Evolutionary conservation across 2,888 invertebrate genomes (phyloP).

Genomic region (Hyposoter didymator): DNA sequence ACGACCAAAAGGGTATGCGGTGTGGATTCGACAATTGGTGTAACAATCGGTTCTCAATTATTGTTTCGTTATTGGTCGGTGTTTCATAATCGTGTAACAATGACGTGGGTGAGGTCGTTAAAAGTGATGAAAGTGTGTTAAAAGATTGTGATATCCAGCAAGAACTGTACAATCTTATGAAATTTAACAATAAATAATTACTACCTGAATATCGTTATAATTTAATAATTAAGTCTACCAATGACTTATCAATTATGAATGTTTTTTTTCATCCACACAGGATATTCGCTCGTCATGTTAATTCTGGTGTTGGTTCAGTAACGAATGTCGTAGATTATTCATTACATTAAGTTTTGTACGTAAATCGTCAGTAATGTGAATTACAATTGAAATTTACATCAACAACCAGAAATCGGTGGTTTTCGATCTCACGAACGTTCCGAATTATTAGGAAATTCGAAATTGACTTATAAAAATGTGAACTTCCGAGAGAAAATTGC

Average conservation of each 20-base stretch:
- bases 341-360: background rate
- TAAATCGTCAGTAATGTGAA: background rate
- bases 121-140: background rate
- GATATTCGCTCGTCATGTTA: background rate
- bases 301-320: background rate
- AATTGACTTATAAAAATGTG: background rate
- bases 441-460: background rate
- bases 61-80: background rate
- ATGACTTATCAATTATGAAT: background rate
- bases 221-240: background rate
- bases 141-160: background rate
- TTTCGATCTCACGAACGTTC: background rate
- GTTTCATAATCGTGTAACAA: background rate
- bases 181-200: background rate
- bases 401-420: background rate
- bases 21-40: background rate
- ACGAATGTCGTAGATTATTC: background rate
- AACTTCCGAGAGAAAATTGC: background rate
- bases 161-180: constrained; percentile 5
- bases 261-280: background rate
- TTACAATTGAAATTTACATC: background rate
- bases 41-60: background rate
- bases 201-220: background rate
- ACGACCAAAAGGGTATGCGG: background rate
- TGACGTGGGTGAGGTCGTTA: background rate